These are phyloP conservation scores for Fissipunctia ypsillon DNA, from an alignment of 2,888 invertebrate genomes.

Conservation along the genomic window DNA sequence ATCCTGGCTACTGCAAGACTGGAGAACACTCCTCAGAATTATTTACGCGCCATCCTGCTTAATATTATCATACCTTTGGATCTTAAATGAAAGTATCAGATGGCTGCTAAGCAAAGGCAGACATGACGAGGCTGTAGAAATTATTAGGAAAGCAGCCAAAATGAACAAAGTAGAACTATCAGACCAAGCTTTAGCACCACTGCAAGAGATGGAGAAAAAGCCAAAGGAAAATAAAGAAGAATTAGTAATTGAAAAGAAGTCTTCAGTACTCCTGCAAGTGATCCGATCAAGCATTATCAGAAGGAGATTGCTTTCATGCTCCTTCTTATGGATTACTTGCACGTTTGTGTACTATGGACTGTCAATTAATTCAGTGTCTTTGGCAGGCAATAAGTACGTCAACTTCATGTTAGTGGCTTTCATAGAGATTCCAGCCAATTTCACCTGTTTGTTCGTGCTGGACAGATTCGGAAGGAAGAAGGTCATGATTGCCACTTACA, in stretches of 20 bases:
- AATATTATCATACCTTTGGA: conserved; percentile 92
- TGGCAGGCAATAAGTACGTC: conserved; percentile 94
- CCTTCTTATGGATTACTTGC: conserved; percentile 94
- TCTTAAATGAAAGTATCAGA: conserved; percentile 93
- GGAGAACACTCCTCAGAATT: conserved; percentile 92
- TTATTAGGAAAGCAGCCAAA: conserved; percentile 92
- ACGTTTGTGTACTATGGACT: conserved; percentile 95
- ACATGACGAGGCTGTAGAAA: conserved; percentile 91
- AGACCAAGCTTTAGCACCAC: conserved; percentile 82
- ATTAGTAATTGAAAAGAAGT: conserved; percentile 62
- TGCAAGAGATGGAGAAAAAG: conserved; percentile 76
- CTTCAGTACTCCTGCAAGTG: conserved; percentile 83
- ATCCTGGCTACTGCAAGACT: conserved; percentile 93
- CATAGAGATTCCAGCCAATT: conserved; percentile 94
- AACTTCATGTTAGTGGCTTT: conserved; percentile 93
- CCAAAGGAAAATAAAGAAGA: conserved; percentile 47
- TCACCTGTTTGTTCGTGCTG: conserved; percentile 91
- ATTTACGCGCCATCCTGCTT: conserved; percentile 93
- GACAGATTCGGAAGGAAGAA: conserved; percentile 92
- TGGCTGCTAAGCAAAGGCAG: conserved; percentile 94
- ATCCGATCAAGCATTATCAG: conserved; percentile 90
- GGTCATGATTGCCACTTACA: conserved; percentile 91
- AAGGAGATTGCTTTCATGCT: conserved; percentile 91
- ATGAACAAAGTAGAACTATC: conserved; percentile 90
- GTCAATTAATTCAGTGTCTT: conserved; percentile 93